Percentiles rank a stretch among this genome's conserved stretches.
These are phyloP conservation scores for Drosophila dunni DNA, from an alignment of 1,140 invertebrate genomes.

Conservation along the genomic window DNA sequence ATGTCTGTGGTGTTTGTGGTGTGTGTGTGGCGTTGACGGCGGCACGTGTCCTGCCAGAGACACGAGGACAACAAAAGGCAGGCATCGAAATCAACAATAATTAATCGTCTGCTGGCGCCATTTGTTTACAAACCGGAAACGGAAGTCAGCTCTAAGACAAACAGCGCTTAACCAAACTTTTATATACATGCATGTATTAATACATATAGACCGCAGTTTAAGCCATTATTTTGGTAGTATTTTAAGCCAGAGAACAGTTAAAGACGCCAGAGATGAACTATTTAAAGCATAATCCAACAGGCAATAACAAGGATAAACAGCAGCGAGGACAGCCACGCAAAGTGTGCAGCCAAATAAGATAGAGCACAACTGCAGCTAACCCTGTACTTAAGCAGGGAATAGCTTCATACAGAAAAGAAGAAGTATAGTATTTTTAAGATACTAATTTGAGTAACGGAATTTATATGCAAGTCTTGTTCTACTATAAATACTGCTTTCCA, in stretches of 20 bases:
- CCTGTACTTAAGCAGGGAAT: too few species aligned
- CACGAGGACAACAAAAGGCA: conserved; percentile 20
- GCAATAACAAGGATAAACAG: conserved; percentile 20
- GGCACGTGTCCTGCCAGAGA: conserved; percentile 47
- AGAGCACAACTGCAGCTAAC: too few species aligned
- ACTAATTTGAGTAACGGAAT: too few species aligned
- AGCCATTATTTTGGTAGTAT: background rate
- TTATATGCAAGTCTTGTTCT: too few species aligned
- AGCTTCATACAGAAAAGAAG: too few species aligned
- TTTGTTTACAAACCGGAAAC: conserved; percentile 79
- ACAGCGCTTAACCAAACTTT: conserved; percentile 32
- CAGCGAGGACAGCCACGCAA: background rate
- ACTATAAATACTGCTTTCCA: too few species aligned
- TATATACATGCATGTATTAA: background rate
- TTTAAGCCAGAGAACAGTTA: background rate
- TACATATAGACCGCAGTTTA: too few species aligned
- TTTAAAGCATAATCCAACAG: conserved; percentile 24
- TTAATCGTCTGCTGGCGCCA: conserved; percentile 76
- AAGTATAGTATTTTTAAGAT: too few species aligned
- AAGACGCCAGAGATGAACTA: conserved; percentile 13
- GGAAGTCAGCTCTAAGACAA: conserved; percentile 72
- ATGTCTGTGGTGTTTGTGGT: background rate
- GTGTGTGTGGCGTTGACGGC: conserved; percentile 12
- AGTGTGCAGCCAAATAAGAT: too few species aligned
- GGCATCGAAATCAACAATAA: conserved; percentile 71